Percentiles rank a stretch among this genome's conserved stretches.
Evolutionary conservation across 2,888 invertebrate genomes (phyloP).

Genomic region (Apamea epomidion): DNA sequence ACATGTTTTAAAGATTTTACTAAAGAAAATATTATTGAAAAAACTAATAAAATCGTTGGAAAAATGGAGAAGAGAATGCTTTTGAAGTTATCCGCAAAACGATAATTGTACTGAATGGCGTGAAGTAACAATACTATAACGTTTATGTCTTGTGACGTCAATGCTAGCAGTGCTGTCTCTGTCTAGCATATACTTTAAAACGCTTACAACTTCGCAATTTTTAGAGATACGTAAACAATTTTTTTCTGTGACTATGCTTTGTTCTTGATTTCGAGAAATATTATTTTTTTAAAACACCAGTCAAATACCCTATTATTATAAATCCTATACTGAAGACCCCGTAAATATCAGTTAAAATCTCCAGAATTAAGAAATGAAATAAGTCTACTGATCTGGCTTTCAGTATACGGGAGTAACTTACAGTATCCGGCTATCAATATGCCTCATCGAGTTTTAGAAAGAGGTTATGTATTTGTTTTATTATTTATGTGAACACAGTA

Average conservation of each 20-base stretch:
- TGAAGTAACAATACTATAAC: background rate
- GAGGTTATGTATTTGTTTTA: background rate
- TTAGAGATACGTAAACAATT: background rate
- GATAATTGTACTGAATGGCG: background rate
- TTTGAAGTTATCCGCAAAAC: background rate
- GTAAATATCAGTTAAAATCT: background rate
- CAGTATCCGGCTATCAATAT: background rate
- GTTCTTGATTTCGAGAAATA: background rate
- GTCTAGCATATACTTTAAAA: background rate
- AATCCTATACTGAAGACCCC: background rate
- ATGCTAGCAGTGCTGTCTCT: background rate
- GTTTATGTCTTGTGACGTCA: background rate
- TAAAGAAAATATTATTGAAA: background rate
- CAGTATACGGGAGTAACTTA: slow-evolving; percentile 23
- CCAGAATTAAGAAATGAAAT: background rate
- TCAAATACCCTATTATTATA: background rate
- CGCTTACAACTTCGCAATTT: background rate
- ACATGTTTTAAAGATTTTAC: background rate
- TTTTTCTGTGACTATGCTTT: background rate
- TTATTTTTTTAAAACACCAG: background rate
- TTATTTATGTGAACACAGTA: too few species aligned
- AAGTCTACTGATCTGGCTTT: slow-evolving; percentile 7
- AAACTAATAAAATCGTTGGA: too few species aligned
- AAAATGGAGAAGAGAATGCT: background rate
- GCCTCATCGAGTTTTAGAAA: background rate